Percentiles rank a stretch among this genome's conserved stretches.
These are phyloP conservation scores for Choreutis nemorana DNA, from an alignment of 2,888 invertebrate genomes.

Conservation along the genomic window DNA sequence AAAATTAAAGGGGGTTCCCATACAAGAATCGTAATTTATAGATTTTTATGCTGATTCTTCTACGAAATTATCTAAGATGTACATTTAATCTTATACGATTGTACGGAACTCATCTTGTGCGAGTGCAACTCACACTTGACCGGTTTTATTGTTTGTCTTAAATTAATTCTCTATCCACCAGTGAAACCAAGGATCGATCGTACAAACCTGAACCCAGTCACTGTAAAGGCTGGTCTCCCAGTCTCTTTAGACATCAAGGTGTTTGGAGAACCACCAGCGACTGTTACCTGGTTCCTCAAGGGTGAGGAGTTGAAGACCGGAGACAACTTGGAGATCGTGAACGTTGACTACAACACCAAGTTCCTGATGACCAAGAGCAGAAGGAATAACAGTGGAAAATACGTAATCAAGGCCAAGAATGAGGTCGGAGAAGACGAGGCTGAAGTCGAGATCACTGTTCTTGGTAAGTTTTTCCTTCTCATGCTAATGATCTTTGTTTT, in stretches of 20 bases:
- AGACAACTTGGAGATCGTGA: constrained; percentile 77
- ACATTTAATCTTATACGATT: too few relatives aligned
- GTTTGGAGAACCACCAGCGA: constrained; percentile 93
- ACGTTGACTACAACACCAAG: constrained; percentile 90
- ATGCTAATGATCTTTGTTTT: neutral
- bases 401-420: constrained; percentile 89
- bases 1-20: neutral
- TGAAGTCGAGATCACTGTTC: constrained; percentile 87
- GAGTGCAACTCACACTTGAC: too few relatives aligned
- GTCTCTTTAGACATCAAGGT: constrained; percentile 88
- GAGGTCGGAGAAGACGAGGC: constrained; percentile 93
- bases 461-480: constrained; percentile 53
- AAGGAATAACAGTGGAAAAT: constrained; percentile 84
- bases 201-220: constrained; percentile 83
- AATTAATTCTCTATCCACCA: constrained; percentile 31
- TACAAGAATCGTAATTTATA: too few relatives aligned
- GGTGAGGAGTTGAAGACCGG: constrained; percentile 69
- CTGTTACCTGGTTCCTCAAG: constrained; percentile 87
- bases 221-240: constrained; percentile 88
- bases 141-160: neutral
- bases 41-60: too few relatives aligned
- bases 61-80: too few relatives aligned
- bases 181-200: constrained; percentile 96
- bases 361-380: constrained; percentile 85
- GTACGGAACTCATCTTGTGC: neutral